Evolutionary conservation across 2,888 invertebrate species (phyloP).

Genomic region (Tanypteryx hageni): DNA sequence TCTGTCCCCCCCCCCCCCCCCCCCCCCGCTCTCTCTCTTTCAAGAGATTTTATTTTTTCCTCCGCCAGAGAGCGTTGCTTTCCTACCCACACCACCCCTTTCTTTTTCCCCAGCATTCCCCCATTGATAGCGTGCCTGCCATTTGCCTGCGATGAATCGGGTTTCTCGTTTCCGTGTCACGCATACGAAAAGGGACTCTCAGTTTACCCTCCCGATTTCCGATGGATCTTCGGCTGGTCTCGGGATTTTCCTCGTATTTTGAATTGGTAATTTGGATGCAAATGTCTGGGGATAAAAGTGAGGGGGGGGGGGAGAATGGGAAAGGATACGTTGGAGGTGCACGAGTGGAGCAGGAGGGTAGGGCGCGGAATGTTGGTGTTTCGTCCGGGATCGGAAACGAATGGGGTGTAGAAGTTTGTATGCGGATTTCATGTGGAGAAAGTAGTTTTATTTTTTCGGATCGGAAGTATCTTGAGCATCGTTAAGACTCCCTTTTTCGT

Average conservation of each 20-base stretch:
- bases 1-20: not conserved
- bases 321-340: too few relatives aligned
- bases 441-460: not conserved
- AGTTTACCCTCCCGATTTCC: not conserved
- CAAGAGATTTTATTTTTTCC: not conserved
- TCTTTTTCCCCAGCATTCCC: not conserved
- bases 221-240: constrained; percentile 30
- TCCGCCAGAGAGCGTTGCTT: not conserved
- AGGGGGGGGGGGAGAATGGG: not conserved
- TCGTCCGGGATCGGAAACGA: not conserved
- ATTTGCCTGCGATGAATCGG: constrained; percentile 42
- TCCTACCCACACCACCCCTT: not conserved
- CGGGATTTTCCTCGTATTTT: constrained; percentile 45
- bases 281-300: not conserved
- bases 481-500: not conserved
- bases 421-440: not conserved
- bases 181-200: constrained; percentile 23
- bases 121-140: not conserved
- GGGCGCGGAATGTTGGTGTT: too few relatives aligned
- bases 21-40: not conserved
- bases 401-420: not conserved
- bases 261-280: constrained; percentile 52
- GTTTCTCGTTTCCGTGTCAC: constrained; percentile 25
- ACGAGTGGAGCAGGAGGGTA: too few relatives aligned
- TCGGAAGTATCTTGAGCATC: not conserved